Evolutionary conservation across 1,140 invertebrate genomes (phyloP).

Genomic region (Microplitis mediator): DNA sequence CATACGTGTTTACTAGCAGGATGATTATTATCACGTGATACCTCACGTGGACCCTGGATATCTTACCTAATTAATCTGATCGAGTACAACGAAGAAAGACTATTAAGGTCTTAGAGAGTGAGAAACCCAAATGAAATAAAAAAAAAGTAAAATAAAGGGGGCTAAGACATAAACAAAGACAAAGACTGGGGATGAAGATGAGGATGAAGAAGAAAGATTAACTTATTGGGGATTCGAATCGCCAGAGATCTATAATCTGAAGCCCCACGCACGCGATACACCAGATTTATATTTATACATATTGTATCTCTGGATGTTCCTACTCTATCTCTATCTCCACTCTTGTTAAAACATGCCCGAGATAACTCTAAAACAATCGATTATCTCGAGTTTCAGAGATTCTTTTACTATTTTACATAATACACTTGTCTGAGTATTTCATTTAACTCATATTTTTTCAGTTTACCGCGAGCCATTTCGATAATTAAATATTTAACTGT

Average conservation of each 20-base stretch:
- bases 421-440: neutral
- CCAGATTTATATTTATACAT: slow-evolving; percentile 18
- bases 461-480: no score
- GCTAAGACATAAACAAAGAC: neutral
- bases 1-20: slow-evolving; percentile 28
- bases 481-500: neutral
- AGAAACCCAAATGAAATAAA: neutral
- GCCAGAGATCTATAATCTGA: neutral
- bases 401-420: neutral
- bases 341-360: slow-evolving; percentile 14
- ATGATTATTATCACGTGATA: slow-evolving; percentile 32
- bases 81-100: slow-evolving; percentile 1
- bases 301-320: slow-evolving; percentile 11
- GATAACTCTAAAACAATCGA: neutral
- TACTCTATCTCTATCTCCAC: slow-evolving; percentile 19
- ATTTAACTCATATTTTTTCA: no score
- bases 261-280: slow-evolving; percentile 16
- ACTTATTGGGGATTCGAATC: neutral
- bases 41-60: slow-evolving; percentile 31
- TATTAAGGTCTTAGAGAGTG: neutral
- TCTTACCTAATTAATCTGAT: slow-evolving; percentile 32
- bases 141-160: neutral
- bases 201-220: no score
- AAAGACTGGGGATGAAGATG: neutral
- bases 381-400: neutral